Evolutionary conservation across 2,113 vertebrate species (phyloP), one percentile per base, ranked within the genome.

Genomic region (Siphamia tubifer): DNA sequence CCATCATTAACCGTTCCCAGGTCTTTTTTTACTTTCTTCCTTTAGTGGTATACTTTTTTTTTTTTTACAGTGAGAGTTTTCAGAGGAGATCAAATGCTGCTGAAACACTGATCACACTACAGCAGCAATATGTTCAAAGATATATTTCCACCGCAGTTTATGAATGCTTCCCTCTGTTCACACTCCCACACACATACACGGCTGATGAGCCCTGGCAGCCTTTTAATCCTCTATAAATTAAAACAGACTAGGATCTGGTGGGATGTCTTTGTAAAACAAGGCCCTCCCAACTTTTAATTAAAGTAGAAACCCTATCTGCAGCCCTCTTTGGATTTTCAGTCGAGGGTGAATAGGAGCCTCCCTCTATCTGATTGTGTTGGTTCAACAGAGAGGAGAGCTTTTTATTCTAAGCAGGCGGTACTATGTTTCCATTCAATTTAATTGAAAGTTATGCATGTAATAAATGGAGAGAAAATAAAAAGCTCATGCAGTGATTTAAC

Each of bases 211-310:
- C 48, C 56, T 56, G 36, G 63, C 60, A 66, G 32, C 48, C 43
- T 65, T 71, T 74, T 86, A 90, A 87, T 89, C 84, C 82, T 65
- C 53, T 67, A 45, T 77, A 81, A 86, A 89, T 82, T 73, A 86
- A 81, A 80, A 57, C 66, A 74, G 61, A 28, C 30, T 45, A 55
- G 68, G 68, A 68, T 83, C 52, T 75, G 56, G 51, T 77, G 71
- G 69, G 62, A 76, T 60, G 60, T 79, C 79, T 89, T 82, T 84
- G 74, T 84, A 81, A 74, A 85, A 68, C 42, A 55, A 60, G 71
- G 40, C 77, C 8, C 3, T 58, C 64, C 49, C 55, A 75, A 81
- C 70, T 80, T 89, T 87, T 88, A 88, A 89, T 90, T 87, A 84
- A 86, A 87, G 63, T 6, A 1, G 77, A 82, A 81, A 72, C 58